These are phyloP conservation scores for Prorops nasuta DNA, from an alignment of 1,140 invertebrate species.

Conservation along the genomic window DNA sequence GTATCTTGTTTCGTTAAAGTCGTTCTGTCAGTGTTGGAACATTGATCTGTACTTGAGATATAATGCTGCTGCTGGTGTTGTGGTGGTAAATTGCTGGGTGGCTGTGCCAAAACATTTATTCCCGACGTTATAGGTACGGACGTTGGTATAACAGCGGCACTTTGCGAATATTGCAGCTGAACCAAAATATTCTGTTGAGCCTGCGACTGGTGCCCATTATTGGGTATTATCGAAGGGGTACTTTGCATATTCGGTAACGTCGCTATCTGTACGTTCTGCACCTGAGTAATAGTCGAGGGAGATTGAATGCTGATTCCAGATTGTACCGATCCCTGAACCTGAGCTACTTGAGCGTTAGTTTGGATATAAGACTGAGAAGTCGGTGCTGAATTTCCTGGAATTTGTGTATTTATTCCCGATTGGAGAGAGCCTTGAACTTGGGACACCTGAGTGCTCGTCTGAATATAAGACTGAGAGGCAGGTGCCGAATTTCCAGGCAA, in stretches of 20 bases:
- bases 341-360: slow-evolving; percentile 28
- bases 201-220: slow-evolving; percentile 37
- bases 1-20: slow-evolving; percentile 40
- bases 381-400: slow-evolving; percentile 26
- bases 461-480: slow-evolving; percentile 42
- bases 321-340: slow-evolving; percentile 42
- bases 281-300: slow-evolving; percentile 27
- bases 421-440: slow-evolving; percentile 42
- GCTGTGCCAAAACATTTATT: slow-evolving; percentile 25
- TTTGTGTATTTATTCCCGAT: slow-evolving; percentile 34
- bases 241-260: slow-evolving; percentile 38
- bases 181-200: slow-evolving; percentile 41
- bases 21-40: slow-evolving; percentile 15
- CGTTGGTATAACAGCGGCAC: slow-evolving; percentile 30
- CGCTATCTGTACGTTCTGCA: slow-evolving; percentile 35
- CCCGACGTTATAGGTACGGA: slow-evolving; percentile 36
- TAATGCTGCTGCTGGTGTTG: slow-evolving; percentile 50
- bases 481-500: slow-evolving; percentile 27
- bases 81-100: slow-evolving; percentile 30
- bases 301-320: slow-evolving; percentile 40
- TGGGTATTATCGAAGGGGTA: slow-evolving; percentile 28
- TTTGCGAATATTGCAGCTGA: slow-evolving; percentile 47
- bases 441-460: slow-evolving; percentile 29
- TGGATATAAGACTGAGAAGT: slow-evolving; percentile 44
- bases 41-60: slow-evolving; percentile 16